Percentiles rank a stretch among this genome's conserved stretches.
phyloP scores from a whole-genome alignment of 2,888 invertebrate genomes.

The Fragum whitleyi region DNA sequence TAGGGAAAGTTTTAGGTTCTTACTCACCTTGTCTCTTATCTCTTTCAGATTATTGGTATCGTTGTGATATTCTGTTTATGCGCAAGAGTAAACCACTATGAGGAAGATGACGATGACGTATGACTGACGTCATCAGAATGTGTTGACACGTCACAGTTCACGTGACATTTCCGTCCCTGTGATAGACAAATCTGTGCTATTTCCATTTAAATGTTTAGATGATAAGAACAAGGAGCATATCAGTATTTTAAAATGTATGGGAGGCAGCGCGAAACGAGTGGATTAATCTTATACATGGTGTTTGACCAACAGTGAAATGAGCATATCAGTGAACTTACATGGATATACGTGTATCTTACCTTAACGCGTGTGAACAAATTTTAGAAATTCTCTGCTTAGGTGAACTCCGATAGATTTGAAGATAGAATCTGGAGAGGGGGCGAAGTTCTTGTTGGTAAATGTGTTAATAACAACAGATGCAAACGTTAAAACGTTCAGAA shows the following conservation, averaged over 20 bases:
- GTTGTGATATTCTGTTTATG: constrained; percentile 80
- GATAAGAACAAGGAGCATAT: background rate
- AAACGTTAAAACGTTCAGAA: no score
- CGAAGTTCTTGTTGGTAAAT: no score
- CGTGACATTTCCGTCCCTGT: constrained; percentile 37
- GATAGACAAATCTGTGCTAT: constrained; percentile 29
- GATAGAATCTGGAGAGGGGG: no score
- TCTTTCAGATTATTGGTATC: constrained; percentile 77
- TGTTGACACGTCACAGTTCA: constrained; percentile 10
- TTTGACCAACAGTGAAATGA: constrained; percentile 8
- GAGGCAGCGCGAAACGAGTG: background rate
- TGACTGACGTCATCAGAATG: constrained; percentile 32
- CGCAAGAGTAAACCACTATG: constrained; percentile 70
- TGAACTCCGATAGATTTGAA: no score
- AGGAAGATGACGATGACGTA: constrained; percentile 71
- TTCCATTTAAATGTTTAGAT: background rate
- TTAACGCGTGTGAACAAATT: no score
- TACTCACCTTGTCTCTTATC: background rate
- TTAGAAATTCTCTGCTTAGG: no score
- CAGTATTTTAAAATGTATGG: constrained; percentile 1
- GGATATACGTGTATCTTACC: no score
- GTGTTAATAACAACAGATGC: no score
- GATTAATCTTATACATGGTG: no score
- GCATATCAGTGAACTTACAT: background rate
- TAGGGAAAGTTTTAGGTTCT: no score